Conservation (phyloP, 2,797 vertebrate genomes). For the Catamblyrhynchus diadema region DNA sequence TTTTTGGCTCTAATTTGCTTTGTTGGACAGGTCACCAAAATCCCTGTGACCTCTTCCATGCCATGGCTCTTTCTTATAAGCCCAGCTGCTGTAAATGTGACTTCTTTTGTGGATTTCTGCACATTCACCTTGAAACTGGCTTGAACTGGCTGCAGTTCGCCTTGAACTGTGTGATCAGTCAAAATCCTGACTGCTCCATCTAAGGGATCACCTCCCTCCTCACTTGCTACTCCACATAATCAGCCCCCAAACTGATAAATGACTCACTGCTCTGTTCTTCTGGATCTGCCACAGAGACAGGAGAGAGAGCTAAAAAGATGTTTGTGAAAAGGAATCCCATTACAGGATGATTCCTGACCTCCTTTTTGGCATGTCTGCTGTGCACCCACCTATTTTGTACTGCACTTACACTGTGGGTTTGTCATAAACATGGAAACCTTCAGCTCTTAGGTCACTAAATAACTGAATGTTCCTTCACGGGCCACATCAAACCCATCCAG, state of each 20-base stretch:
- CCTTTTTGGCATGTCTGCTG: not conserved
- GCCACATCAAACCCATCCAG: not conserved
- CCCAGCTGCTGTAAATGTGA: not conserved
- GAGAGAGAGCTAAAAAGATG: not conserved
- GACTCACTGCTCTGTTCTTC: not conserved
- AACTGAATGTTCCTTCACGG: not conserved
- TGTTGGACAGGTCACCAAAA: not conserved
- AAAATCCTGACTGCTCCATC: not conserved
- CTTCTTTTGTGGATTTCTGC: not conserved
- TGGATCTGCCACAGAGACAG: not conserved
- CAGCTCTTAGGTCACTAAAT: not conserved
- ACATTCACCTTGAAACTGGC: not conserved
- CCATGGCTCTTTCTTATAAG: not conserved
- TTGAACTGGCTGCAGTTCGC: not conserved
- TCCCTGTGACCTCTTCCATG: not conserved
- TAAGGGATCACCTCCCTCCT: not conserved
- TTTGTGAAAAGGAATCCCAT: not conserved
- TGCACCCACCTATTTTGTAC: not conserved
- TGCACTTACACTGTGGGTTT: not conserved
- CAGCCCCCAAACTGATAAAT: not conserved
- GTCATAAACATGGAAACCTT: not conserved
- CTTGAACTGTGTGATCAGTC: not conserved
- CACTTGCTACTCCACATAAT: not conserved
- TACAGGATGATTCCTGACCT: not conserved
- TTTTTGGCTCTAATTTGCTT: not conserved